Conservation (phyloP, 2,888 invertebrate genomes). For the Quadroppia sp. region DNA sequence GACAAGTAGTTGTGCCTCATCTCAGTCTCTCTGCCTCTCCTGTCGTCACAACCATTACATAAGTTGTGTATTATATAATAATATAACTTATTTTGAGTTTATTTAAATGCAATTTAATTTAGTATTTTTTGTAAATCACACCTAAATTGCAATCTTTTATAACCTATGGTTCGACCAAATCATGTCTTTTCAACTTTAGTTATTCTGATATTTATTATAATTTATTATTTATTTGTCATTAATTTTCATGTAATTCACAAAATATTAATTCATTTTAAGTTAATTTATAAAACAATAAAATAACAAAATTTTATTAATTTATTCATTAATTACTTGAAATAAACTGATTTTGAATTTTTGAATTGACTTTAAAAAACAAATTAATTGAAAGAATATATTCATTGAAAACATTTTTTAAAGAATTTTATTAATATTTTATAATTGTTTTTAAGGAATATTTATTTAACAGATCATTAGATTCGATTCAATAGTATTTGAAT, state of each 20-base stretch:
- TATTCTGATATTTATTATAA: conserved; percentile 21
- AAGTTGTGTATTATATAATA: background rate
- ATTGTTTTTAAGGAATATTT: too few species aligned
- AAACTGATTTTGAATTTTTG: too few species aligned
- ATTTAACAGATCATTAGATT: too few species aligned
- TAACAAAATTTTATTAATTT: too few species aligned
- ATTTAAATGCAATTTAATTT: conserved; percentile 14
- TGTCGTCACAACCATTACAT: background rate
- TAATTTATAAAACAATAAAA: background rate
- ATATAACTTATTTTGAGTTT: background rate
- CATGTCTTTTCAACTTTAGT: conserved; percentile 2
- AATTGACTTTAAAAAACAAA: too few species aligned
- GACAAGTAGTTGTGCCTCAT: conserved; percentile 13
- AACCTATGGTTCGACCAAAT: conserved; percentile 21
- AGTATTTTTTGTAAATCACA: conserved; percentile 28
- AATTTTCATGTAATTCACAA: background rate
- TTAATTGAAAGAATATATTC: too few species aligned
- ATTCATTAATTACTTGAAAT: too few species aligned
- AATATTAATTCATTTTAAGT: background rate
- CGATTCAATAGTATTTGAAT: too few species aligned
- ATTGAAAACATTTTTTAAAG: too few species aligned
- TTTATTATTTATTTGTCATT: conserved; percentile 13
- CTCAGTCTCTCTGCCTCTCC: background rate
- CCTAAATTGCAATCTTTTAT: conserved; percentile 27
- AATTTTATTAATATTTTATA: too few species aligned